phyloP scores from a whole-genome alignment of 2,888 invertebrate species.

The Morpho achilles region DNA sequence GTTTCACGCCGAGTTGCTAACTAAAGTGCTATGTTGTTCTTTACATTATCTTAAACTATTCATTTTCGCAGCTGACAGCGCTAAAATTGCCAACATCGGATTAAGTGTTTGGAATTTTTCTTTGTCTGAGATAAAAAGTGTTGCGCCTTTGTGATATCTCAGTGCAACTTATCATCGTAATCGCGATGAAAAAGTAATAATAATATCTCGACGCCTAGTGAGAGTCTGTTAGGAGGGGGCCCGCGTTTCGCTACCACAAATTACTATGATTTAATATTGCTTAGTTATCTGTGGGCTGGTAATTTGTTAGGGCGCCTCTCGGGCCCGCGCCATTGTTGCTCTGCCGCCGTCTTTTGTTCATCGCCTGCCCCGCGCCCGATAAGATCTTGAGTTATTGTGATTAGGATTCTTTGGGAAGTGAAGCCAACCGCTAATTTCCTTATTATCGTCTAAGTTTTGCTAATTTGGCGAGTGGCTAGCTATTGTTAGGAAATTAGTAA shows the following conservation, averaged over 20 bases:
- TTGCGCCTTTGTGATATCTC: constrained; percentile 14
- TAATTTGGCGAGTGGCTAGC: constrained; percentile 35
- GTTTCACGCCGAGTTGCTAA: constrained; percentile 53
- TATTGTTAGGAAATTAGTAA: constrained; percentile 8
- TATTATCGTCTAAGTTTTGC: constrained; percentile 66
- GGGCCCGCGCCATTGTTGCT: constrained; percentile 69
- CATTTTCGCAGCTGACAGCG: constrained; percentile 35
- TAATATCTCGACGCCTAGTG: constrained; percentile 45
- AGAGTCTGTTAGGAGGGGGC: constrained; percentile 59
- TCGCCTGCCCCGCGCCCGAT: constrained; percentile 65
- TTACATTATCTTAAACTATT: constrained; percentile 52
- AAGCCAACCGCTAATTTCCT: constrained; percentile 70
- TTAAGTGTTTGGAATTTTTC: constrained; percentile 27
- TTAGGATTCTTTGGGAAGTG: constrained; percentile 77
- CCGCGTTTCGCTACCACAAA: constrained; percentile 71
- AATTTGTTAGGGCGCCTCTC: constrained; percentile 73
- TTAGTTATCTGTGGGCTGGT: constrained; percentile 76
- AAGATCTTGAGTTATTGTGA: constrained; percentile 78
- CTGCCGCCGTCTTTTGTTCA: constrained; percentile 73
- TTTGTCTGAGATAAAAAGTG: constrained; percentile 21
- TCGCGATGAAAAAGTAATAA: constrained; percentile 43
- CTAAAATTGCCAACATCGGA: constrained; percentile 27
- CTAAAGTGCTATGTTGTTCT: constrained; percentile 51
- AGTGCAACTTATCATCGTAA: constrained; percentile 36
- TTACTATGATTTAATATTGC: constrained; percentile 79